phyloP scores from a whole-genome alignment of 2,113 vertebrate species.

The Acrocephalus kingi region DNA sequence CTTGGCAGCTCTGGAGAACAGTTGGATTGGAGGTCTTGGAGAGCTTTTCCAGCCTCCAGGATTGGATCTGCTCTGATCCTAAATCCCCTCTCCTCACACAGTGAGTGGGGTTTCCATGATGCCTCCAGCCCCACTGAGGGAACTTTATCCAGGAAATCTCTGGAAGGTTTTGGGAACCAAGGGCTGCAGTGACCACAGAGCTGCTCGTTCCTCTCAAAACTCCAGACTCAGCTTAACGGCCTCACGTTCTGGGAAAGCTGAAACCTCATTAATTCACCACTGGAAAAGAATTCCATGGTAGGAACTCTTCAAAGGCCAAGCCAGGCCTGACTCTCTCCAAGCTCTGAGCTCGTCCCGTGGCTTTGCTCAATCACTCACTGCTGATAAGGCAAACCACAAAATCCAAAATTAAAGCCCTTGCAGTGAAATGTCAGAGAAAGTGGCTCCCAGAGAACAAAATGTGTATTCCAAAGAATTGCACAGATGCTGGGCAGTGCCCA shows the following conservation, averaged over 20 bases:
- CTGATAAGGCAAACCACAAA: not conserved
- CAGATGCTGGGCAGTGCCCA: not conserved
- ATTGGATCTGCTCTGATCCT: no score
- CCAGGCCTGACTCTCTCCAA: not conserved
- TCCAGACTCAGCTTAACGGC: not conserved
- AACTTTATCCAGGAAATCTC: not conserved
- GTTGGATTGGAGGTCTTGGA: not conserved
- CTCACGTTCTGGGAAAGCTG: not conserved
- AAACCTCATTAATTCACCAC: slow-evolving; percentile 21
- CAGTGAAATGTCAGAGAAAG: not conserved
- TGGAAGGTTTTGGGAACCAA: not conserved
- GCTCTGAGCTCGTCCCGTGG: not conserved
- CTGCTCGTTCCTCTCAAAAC: not conserved
- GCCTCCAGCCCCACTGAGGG: rapidly evolving
- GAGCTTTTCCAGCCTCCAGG: not conserved
- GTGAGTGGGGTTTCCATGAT: rapidly evolving
- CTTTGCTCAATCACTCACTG: not conserved
- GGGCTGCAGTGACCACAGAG: not conserved
- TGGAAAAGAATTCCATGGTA: not conserved
- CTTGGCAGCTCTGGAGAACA: not conserved
- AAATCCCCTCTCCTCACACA: not conserved
- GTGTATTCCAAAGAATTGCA: rapidly evolving
- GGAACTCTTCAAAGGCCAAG: not conserved
- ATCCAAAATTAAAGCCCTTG: not conserved
- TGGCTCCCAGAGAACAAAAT: not conserved